phyloP scores from a whole-genome alignment of 2,113 vertebrate genomes.

The Semnornis frantzii region DNA sequence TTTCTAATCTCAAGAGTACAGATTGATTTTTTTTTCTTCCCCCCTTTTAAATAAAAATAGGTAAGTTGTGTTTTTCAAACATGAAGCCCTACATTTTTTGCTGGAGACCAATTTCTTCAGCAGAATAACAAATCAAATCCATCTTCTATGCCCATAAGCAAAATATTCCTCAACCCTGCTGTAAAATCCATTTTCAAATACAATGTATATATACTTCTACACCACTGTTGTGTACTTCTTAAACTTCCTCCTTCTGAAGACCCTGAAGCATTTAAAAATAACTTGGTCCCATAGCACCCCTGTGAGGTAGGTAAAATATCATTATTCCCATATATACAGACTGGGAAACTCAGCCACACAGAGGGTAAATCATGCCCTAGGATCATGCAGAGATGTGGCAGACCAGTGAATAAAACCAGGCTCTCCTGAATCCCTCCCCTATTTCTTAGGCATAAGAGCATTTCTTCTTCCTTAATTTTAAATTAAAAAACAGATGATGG shows the following conservation, averaged over 20 bases:
- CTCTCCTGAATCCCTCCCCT: neutral
- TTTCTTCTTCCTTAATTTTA: neutral
- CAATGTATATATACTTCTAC: neutral
- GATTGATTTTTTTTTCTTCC: neutral
- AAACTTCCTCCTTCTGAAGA: neutral
- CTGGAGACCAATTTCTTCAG: conserved; percentile 17
- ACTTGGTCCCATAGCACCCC: conserved; percentile 45
- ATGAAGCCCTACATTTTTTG: neutral
- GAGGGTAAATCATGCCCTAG: conserved; percentile 11
- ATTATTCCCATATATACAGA: neutral
- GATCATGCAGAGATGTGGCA: neutral
- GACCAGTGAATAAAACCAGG: neutral
- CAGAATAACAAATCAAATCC: conserved; percentile 2
- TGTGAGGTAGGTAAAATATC: conserved; percentile 62
- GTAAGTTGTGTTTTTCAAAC: conserved; percentile 4
- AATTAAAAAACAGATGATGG: neutral
- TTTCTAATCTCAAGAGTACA: conserved; percentile 20
- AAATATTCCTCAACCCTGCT: neutral
- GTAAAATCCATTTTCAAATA: neutral
- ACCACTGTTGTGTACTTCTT: neutral
- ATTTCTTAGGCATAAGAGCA: neutral
- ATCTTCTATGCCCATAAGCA: neutral
- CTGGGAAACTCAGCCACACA: conserved; percentile 32
- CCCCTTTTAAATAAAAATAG: conserved; percentile 14
- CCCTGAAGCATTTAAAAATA: conserved; percentile 11